Evolutionary conservation across 2,113 vertebrate genomes (phyloP).

Genomic region (Porphyrio hochstetteri): DNA sequence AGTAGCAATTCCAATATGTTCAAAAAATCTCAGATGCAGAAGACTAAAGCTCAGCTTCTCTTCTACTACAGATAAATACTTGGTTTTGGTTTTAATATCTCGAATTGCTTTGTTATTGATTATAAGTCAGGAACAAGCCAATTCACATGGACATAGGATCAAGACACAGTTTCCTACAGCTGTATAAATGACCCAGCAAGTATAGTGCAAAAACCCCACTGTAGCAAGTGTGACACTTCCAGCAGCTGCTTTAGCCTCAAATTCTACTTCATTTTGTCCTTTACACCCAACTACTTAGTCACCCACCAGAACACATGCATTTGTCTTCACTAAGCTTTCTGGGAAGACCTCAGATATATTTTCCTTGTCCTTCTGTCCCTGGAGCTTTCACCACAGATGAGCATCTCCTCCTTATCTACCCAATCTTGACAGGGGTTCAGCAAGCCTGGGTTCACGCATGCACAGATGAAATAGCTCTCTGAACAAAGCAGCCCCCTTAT

Average conservation of each 20-base stretch:
- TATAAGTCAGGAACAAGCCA: not conserved
- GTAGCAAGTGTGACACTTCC: not conserved
- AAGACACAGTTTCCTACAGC: not conserved
- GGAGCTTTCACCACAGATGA: not conserved
- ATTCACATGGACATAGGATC: not conserved
- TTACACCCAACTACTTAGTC: not conserved
- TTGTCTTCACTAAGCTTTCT: not conserved
- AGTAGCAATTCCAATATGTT: conserved; percentile 73
- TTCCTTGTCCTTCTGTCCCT: not conserved
- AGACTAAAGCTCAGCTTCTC: conserved; percentile 61
- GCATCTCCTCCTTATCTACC: not conserved
- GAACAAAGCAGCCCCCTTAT: not conserved
- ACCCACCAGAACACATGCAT: not conserved
- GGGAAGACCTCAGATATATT: not conserved
- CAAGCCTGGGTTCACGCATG: not conserved
- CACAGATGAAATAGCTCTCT: not conserved
- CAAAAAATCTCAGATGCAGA: conserved; percentile 61
- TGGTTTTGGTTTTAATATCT: conserved; percentile 1
- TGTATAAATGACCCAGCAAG: not conserved
- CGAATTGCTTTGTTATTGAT: conserved; percentile 25
- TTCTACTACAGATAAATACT: conserved; percentile 28
- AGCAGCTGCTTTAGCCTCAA: not conserved
- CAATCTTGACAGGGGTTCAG: not conserved
- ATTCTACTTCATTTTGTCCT: not conserved
- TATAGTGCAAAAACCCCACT: not conserved